phyloP scores from a whole-genome alignment of 1,140 invertebrate genomes.

The Apis cerana region DNA sequence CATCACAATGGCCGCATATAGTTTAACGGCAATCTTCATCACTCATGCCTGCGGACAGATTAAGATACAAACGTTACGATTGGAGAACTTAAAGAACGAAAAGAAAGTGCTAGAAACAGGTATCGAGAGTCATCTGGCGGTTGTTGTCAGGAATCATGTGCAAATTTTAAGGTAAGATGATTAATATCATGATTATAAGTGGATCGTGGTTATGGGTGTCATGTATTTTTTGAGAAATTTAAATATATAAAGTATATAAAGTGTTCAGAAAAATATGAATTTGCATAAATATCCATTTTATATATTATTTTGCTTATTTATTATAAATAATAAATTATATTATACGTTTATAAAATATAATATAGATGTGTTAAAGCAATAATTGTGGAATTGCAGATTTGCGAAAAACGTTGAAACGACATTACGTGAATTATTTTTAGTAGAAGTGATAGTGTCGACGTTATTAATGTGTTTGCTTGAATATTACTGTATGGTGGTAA shows the following conservation, averaged over 20 bases:
- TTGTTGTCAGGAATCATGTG: slow-evolving; percentile 38
- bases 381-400: slow-evolving; percentile 49
- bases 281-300: too few species aligned
- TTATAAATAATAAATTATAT: too few species aligned
- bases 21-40: slow-evolving; percentile 63
- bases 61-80: slow-evolving; percentile 43
- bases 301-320: too few species aligned
- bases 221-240: too few species aligned
- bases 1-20: slow-evolving; percentile 60
- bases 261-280: too few species aligned
- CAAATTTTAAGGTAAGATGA: slow-evolving; percentile 42
- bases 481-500: slow-evolving; percentile 60
- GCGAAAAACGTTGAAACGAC: slow-evolving; percentile 16
- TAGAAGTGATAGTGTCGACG: slow-evolving; percentile 50
- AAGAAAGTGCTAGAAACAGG: not conserved
- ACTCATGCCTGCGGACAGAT: slow-evolving; percentile 67
- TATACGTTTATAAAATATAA: too few species aligned
- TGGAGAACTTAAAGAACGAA: slow-evolving; percentile 38
- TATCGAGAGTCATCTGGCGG: slow-evolving; percentile 8
- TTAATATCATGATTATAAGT: not conserved
- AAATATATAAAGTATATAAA: too few species aligned
- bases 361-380: not conserved
- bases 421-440: slow-evolving; percentile 42
- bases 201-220: too few species aligned
- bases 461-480: slow-evolving; percentile 50